Conservation (phyloP, 2,113 vertebrate genomes). For the Riparia riparia region DNA sequence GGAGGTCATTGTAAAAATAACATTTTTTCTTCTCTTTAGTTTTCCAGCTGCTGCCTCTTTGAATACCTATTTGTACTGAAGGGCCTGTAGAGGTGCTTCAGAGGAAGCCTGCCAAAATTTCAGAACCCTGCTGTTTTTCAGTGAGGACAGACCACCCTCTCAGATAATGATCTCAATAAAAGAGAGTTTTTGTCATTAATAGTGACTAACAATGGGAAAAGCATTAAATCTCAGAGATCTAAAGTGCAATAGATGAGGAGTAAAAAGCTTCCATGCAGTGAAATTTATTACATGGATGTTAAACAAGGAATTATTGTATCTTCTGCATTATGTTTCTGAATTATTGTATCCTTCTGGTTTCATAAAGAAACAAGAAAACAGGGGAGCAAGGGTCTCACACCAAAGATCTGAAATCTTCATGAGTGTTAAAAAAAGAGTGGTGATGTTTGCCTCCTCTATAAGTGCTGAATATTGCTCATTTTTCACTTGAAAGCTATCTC, state of each 20-base stretch:
- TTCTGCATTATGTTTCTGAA: neutral
- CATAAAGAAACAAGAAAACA: neutral
- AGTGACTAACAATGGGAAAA: neutral
- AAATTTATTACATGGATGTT: neutral
- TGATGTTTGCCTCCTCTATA: neutral
- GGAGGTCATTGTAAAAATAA: neutral
- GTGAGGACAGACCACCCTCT: neutral
- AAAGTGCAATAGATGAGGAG: neutral
- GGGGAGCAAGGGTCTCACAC: neutral
- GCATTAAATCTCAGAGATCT: neutral
- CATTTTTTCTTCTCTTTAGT: neutral
- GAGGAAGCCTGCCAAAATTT: slow-evolving; percentile 12
- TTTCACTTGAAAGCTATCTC: neutral
- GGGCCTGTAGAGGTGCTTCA: neutral
- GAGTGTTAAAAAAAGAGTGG: neutral
- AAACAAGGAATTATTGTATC: neutral
- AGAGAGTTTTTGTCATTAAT: neutral
- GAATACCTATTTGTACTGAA: neutral
- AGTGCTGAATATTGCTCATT: neutral
- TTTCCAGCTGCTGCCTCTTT: neutral
- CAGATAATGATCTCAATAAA: neutral
- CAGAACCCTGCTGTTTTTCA: neutral
- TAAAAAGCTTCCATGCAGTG: neutral
- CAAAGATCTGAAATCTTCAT: neutral
- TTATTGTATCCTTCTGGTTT: neutral